Percentiles rank a stretch among this genome's conserved stretches.
phyloP scores from a whole-genome alignment of 1,140 invertebrate genomes.

The roundworm (Caenorhabditis elegans) region DNA sequence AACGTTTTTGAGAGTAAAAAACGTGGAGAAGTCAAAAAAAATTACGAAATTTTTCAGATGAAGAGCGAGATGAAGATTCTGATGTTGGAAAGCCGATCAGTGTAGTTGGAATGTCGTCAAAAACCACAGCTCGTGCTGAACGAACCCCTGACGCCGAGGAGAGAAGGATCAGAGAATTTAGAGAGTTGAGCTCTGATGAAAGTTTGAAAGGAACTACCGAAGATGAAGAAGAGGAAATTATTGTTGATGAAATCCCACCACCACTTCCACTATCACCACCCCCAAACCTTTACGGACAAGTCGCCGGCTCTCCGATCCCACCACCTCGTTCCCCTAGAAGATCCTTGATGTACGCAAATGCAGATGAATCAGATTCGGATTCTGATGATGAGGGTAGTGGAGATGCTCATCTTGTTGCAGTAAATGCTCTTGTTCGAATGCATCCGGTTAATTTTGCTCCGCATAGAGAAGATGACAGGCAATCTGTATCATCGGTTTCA shows the following conservation, averaged over 20 bases:
- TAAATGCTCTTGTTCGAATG: neutral
- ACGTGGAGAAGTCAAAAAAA: too few species aligned
- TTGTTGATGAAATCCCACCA: neutral
- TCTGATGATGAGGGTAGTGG: constrained; percentile 7
- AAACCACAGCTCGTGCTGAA: neutral
- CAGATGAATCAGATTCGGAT: constrained; percentile 19
- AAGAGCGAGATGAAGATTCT: neutral
- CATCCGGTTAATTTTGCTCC: constrained; percentile 10
- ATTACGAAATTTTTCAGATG: neutral
- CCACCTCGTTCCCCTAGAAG: neutral
- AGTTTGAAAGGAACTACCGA: neutral
- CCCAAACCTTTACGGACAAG: neutral
- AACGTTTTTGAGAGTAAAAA: too few species aligned
- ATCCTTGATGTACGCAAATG: constrained; percentile 21
- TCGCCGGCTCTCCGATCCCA: neutral
- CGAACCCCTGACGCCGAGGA: neutral
- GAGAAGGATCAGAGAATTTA: neutral
- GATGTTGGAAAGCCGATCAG: neutral
- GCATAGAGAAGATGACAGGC: neutral
- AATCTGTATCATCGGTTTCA: neutral
- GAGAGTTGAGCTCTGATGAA: constrained; percentile 6
- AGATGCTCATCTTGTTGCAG: neutral
- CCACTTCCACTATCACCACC: constrained; percentile 1
- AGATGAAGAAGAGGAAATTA: neutral
- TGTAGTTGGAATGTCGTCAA: constrained; percentile 3